Conservation (phyloP, 2,797 vertebrate genomes). For the Sebastolobus alascanus region DNA sequence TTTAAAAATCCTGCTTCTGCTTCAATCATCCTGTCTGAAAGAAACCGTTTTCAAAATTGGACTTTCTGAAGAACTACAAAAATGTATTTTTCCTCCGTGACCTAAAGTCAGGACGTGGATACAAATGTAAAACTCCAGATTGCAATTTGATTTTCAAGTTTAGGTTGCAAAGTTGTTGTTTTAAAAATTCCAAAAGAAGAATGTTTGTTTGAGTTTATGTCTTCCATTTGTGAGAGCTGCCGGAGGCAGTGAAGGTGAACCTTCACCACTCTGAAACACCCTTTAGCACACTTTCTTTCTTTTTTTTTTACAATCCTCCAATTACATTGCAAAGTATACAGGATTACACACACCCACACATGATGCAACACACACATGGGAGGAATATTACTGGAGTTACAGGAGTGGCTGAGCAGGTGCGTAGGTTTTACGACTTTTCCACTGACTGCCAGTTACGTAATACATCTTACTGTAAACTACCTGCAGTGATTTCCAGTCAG, state of each 20-base stretch:
- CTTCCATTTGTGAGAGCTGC: neutral
- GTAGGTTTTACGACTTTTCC: slow-evolving; percentile 1
- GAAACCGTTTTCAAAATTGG: too few relatives aligned
- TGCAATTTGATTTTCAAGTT: too few relatives aligned
- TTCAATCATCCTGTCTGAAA: too few relatives aligned
- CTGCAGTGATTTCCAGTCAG: slow-evolving; percentile 7
- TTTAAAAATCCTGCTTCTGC: too few relatives aligned
- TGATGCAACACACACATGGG: slow-evolving; percentile 23
- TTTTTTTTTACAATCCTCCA: neutral
- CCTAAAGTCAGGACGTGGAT: too few relatives aligned
- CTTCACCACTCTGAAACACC: neutral
- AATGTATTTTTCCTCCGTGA: too few relatives aligned
- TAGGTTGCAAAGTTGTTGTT: too few relatives aligned
- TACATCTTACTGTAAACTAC: neutral
- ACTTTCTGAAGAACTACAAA: too few relatives aligned
- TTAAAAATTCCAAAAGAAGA: neutral
- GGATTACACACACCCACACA: neutral
- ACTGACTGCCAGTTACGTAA: slow-evolving; percentile 23
- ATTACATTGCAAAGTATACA: neutral
- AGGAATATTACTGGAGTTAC: neutral
- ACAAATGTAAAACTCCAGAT: too few relatives aligned
- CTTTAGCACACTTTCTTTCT: neutral
- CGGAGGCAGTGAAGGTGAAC: neutral
- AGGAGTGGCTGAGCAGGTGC: slow-evolving; percentile 28
- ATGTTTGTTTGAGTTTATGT: neutral